Evolutionary conservation across 2,113 vertebrate genomes (phyloP).

Genomic region (Corythornis madagascariensis): DNA sequence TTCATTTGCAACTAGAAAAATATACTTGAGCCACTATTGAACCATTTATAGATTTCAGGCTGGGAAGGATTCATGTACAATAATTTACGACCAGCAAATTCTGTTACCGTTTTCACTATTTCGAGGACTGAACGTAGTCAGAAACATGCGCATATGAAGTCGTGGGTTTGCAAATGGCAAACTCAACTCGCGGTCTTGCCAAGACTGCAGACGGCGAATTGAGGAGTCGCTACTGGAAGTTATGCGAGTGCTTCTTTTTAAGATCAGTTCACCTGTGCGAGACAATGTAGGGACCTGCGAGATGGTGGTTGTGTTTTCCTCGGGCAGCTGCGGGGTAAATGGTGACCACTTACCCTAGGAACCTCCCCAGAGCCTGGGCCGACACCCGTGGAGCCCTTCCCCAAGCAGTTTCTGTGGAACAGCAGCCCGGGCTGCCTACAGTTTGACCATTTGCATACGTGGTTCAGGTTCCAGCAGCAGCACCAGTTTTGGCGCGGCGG

Average conservation of each 20-base stretch:
- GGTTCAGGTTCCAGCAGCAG: not conserved
- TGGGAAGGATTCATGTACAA: not conserved
- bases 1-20: not conserved
- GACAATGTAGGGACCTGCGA: not conserved
- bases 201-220: not conserved
- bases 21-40: not conserved
- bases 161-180: not conserved
- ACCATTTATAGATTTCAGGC: not conserved
- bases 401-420: not conserved
- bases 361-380: not conserved
- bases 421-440: not conserved
- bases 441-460: accelerated
- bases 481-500: not conserved
- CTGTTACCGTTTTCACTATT: not conserved
- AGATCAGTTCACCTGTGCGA: not conserved
- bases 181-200: too few relatives aligned
- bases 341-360: not conserved
- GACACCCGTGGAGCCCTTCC: not conserved
- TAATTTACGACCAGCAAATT: not conserved
- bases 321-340: not conserved
- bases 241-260: not conserved
- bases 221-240: not conserved
- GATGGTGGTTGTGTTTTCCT: not conserved
- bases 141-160: not conserved
- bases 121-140: not conserved